Percentiles rank a stretch among this genome's conserved stretches.
Conservation (phyloP, 2,888 invertebrate genomes). For the Megamerina dolium region DNA sequence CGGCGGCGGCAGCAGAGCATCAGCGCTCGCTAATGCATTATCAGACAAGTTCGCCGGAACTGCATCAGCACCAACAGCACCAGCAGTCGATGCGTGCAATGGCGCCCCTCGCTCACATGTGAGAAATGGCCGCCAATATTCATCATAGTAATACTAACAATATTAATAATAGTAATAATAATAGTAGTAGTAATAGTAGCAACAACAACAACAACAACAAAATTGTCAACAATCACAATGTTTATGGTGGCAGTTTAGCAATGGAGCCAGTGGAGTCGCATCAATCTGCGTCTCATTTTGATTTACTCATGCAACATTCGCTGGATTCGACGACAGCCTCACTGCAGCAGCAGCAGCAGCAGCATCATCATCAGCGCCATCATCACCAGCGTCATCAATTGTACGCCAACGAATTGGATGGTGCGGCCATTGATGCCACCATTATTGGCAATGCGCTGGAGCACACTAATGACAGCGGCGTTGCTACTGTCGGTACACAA, state of each 20-base stretch:
- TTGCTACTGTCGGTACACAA: slow-evolving; percentile 9
- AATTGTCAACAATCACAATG: neutral
- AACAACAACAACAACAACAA: slow-evolving; percentile 13
- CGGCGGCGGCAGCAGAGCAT: slow-evolving; percentile 37
- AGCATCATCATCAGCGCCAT: slow-evolving; percentile 16
- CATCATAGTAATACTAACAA: slow-evolving; percentile 30
- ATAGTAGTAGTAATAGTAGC: slow-evolving; percentile 9
- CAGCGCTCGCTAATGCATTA: slow-evolving; percentile 49
- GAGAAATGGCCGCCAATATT: slow-evolving; percentile 50
- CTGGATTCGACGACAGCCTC: slow-evolving; percentile 9
- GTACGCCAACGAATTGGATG: neutral
- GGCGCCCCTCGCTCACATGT: slow-evolving; percentile 51
- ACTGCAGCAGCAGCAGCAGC: slow-evolving; percentile 13
- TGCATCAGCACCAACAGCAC: slow-evolving; percentile 46
- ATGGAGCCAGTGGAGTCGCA: no score
- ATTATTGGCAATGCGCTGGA: slow-evolving; percentile 15
- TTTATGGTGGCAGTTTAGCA: neutral
- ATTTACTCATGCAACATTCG: slow-evolving; percentile 3
- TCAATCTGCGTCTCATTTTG: no score
- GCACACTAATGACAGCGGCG: slow-evolving; percentile 10
- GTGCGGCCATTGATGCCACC: neutral
- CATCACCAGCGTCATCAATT: neutral
- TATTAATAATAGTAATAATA: slow-evolving; percentile 25
- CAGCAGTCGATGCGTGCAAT: slow-evolving; percentile 49
- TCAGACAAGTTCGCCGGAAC: slow-evolving; percentile 46